These are phyloP conservation scores for Lasioglossum leucozonium DNA, from an alignment of 2,888 invertebrate genomes.

Conservation along the genomic window DNA sequence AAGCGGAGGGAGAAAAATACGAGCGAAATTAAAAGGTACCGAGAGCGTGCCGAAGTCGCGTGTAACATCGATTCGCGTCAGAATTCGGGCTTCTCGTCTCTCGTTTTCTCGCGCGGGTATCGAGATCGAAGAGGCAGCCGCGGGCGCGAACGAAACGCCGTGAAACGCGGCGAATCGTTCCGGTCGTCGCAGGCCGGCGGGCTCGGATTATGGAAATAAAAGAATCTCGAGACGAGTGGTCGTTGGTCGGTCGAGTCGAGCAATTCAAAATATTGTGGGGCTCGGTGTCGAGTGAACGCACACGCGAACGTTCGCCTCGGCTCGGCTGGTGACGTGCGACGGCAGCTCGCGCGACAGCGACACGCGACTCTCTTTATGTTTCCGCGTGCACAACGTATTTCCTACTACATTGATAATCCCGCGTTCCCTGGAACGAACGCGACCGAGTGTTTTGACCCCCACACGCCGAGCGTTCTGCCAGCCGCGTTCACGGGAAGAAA, in stretches of 20 bases:
- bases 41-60: neutral
- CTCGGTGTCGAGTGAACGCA: constrained; percentile 25
- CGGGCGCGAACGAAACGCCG: constrained; percentile 1
- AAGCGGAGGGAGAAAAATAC: neutral
- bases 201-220: neutral
- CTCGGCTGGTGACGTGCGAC: constrained; percentile 54
- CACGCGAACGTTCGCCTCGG: constrained; percentile 39
- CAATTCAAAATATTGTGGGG: constrained; percentile 38
- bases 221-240: neutral
- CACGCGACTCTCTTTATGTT: constrained; percentile 61
- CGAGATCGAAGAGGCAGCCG: neutral
- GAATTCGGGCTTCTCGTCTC: constrained; percentile 2
- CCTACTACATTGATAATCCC: constrained; percentile 60
- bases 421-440: constrained; percentile 40
- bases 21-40: neutral
- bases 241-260: neutral
- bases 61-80: constrained; percentile 22
- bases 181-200: neutral
- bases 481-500: constrained; percentile 26
- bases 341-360: constrained; percentile 56
- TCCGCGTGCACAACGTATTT: constrained; percentile 63
- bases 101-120: neutral
- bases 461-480: constrained; percentile 34
- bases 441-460: constrained; percentile 53
- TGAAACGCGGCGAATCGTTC: constrained; percentile 17